Evolutionary conservation across 2,888 invertebrate genomes (phyloP).

Genomic region (Campoletis raptor): DNA sequence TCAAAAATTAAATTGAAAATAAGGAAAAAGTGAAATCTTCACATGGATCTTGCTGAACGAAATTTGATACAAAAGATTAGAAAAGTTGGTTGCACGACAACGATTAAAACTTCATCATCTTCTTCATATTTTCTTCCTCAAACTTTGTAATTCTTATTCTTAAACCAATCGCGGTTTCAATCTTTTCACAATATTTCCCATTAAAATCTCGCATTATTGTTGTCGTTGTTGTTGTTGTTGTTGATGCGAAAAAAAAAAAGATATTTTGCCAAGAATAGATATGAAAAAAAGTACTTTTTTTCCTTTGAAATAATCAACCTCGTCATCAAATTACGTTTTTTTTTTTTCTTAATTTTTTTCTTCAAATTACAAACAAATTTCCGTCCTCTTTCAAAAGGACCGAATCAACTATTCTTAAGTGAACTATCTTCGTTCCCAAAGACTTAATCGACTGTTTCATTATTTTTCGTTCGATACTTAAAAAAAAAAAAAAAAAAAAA

Average conservation of each 20-base stretch:
- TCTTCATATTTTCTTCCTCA: slow-evolving; percentile 1
- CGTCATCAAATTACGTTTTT: background rate
- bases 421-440: background rate
- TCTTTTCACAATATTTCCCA: background rate
- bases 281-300: slow-evolving; percentile 12
- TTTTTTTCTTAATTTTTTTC: background rate
- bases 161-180: background rate
- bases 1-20: background rate
- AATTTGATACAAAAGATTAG: background rate
- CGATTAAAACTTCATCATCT: background rate
- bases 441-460: slow-evolving; percentile 7
- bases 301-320: background rate
- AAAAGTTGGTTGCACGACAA: background rate
- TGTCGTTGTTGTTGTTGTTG: slow-evolving; percentile 24
- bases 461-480: background rate
- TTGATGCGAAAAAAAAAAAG: slow-evolving; percentile 2
- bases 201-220: slow-evolving; percentile 5
- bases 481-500: slow-evolving; percentile 22
- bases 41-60: background rate
- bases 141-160: background rate
- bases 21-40: background rate
- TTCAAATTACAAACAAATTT: background rate
- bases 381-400: slow-evolving; percentile 3
- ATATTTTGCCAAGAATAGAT: slow-evolving; percentile 11
- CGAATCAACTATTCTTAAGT: background rate